These are phyloP conservation scores for Pseudopodoces humilis DNA, from an alignment of 2,113 vertebrate species.

Conservation along the genomic window DNA sequence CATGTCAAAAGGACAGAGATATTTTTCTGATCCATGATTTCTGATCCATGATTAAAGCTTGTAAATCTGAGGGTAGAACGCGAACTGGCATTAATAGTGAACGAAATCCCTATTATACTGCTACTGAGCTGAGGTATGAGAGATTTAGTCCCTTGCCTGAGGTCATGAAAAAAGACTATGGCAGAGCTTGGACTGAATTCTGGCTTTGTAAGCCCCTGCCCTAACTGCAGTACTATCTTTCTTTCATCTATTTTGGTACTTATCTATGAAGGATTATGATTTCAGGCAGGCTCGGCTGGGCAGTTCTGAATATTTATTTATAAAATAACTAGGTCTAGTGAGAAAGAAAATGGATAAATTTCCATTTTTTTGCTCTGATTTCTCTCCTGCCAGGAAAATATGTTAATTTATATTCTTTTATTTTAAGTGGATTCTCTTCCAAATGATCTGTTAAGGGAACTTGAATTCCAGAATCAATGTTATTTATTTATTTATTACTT, in stretches of 20 bases:
- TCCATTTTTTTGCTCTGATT: not conserved
- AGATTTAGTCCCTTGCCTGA: slow-evolving; percentile 38
- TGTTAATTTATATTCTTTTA: not conserved
- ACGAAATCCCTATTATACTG: slow-evolving; percentile 10
- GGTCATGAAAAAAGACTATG: not conserved
- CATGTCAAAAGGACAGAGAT: not conserved
- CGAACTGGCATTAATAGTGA: slow-evolving; percentile 38
- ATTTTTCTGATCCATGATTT: slow-evolving; percentile 41
- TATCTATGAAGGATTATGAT: slow-evolving; percentile 30
- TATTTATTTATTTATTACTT: not conserved
- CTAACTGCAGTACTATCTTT: not conserved
- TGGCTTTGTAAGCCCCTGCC: not conserved
- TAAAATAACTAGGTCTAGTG: slow-evolving; percentile 15
- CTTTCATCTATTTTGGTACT: not conserved
- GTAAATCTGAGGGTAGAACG: slow-evolving; percentile 14
- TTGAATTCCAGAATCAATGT: not conserved
- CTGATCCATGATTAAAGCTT: slow-evolving; percentile 24
- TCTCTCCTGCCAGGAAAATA: slow-evolving; percentile 19
- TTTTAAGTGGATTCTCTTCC: not conserved
- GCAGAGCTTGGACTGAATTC: not conserved
- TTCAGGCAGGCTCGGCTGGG: not conserved
- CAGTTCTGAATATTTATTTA: slow-evolving; percentile 46
- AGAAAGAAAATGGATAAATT: slow-evolving; percentile 14
- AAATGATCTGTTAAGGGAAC: not conserved
- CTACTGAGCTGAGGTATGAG: not conserved